Evolutionary conservation across 2,888 invertebrate species (phyloP).

Genomic region (Tinea pellionella): DNA sequence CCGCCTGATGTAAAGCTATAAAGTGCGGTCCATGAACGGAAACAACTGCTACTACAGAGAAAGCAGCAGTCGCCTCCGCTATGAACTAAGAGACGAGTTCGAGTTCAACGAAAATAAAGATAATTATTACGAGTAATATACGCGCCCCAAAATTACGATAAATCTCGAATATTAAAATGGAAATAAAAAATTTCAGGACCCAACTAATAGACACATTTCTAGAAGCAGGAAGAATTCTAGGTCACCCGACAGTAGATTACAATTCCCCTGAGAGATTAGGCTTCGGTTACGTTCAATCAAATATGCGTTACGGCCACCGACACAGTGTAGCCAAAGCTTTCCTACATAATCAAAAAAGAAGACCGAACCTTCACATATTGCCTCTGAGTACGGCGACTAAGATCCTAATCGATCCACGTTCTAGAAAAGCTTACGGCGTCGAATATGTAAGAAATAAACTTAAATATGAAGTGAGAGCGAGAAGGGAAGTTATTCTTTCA

Average conservation of each 20-base stretch:
- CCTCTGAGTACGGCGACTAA: conserved; percentile 65
- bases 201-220: conserved; percentile 73
- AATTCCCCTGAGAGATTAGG: conserved; percentile 70
- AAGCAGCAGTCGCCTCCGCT: no score
- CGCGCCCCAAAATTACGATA: no score
- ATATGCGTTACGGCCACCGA: conserved; percentile 68
- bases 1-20: no score
- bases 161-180: not conserved
- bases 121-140: no score
- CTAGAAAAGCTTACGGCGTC: conserved; percentile 65
- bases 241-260: conserved; percentile 74
- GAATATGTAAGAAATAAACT: conserved; percentile 54
- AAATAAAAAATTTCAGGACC: conserved; percentile 30
- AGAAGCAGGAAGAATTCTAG: conserved; percentile 71
- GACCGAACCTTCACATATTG: conserved; percentile 69
- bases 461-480: conserved; percentile 56
- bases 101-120: no score
- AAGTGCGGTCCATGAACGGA: no score
- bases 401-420: conserved; percentile 59
- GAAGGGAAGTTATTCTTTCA: conserved; percentile 77
- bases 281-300: conserved; percentile 73
- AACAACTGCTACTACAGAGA: no score
- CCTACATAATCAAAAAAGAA: conserved; percentile 58
- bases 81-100: no score
- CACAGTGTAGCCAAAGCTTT: conserved; percentile 72